Percentiles rank a stretch among this genome's conserved stretches.
phyloP scores from a whole-genome alignment of 2,113 vertebrate species.

The Platycercus adscitus region DNA sequence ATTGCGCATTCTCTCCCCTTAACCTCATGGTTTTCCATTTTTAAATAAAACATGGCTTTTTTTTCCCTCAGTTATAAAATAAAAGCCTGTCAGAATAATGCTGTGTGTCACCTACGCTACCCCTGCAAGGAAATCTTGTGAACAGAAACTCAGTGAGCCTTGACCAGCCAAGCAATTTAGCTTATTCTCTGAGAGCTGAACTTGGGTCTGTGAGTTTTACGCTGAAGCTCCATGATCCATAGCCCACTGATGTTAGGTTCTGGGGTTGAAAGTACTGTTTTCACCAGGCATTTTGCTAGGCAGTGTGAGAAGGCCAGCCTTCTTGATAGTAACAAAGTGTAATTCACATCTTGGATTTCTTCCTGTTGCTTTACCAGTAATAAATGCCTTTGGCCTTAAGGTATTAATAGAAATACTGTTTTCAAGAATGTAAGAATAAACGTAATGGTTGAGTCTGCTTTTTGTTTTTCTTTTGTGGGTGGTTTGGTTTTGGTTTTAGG shows the following conservation, averaged over 20 bases:
- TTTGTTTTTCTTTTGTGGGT: neutral
- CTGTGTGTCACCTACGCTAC: neutral
- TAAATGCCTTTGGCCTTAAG: neutral
- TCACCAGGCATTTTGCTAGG: neutral
- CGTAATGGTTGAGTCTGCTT: too few relatives aligned
- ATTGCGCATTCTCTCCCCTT: neutral
- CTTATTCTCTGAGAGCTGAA: neutral
- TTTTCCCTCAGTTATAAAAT: neutral
- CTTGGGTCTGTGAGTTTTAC: neutral
- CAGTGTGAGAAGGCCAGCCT: neutral
- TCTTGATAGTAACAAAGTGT: neutral
- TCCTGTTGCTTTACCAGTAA: neutral
- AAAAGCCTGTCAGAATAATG: neutral
- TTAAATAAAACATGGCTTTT: neutral
- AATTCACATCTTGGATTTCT: neutral
- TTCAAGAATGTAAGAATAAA: neutral
- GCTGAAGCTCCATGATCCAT: fast-evolving
- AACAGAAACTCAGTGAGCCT: neutral
- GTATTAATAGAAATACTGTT: neutral
- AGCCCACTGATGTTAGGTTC: neutral
- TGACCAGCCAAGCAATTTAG: neutral
- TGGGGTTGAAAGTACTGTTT: neutral
- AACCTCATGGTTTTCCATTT: neutral
- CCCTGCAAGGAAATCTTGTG: neutral
- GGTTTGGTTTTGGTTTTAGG: fast-evolving